Percentiles rank a stretch among this genome's conserved stretches.
phyloP scores from a whole-genome alignment of 2,888 invertebrate genomes.

The Tineola bisselliella region DNA sequence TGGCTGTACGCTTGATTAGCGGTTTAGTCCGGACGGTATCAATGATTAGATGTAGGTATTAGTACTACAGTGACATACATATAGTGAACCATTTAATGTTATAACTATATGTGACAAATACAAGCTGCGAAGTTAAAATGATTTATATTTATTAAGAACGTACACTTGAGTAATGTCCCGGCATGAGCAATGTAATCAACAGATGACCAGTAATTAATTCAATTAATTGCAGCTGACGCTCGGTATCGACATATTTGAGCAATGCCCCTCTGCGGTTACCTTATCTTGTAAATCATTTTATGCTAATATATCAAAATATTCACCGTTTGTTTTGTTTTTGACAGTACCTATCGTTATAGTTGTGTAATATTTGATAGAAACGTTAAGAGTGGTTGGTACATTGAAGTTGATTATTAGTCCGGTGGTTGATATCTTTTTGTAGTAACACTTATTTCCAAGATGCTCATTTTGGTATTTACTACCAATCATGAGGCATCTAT shows the following conservation, averaged over 20 bases:
- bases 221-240: conserved; percentile 38
- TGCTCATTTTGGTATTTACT: too few species aligned
- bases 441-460: too few species aligned
- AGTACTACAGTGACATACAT: neutral
- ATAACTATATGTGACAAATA: too few species aligned
- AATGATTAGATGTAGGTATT: neutral
- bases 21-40: neutral
- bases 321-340: too few species aligned
- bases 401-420: too few species aligned
- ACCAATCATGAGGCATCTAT: too few species aligned
- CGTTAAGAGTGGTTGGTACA: too few species aligned
- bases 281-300: neutral
- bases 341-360: too few species aligned
- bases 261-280: neutral
- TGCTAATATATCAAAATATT: neutral
- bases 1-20: neutral
- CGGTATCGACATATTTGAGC: conserved; percentile 8
- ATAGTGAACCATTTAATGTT: too few species aligned
- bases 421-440: too few species aligned
- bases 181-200: conserved; percentile 37
- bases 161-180: conserved; percentile 47
- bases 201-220: conserved; percentile 41
- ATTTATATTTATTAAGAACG: neutral
- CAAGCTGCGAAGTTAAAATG: too few species aligned
- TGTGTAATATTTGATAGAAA: too few species aligned